These are phyloP conservation scores for Nephotettix cincticeps DNA, from an alignment of 1,140 invertebrate genomes.

Conservation along the genomic window DNA sequence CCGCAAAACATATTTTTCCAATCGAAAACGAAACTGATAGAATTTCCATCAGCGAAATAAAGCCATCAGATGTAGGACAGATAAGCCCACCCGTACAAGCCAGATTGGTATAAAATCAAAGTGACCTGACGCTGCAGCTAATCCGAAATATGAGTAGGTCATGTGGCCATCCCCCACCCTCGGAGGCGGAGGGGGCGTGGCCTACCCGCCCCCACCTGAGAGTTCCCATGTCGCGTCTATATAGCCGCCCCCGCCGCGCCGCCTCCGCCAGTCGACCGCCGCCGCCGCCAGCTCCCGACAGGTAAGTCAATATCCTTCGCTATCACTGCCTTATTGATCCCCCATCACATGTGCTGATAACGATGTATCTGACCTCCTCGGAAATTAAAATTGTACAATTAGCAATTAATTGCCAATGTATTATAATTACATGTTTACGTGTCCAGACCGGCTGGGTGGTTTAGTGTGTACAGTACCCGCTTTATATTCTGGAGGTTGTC, in stretches of 20 bases:
- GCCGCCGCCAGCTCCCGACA: not conserved
- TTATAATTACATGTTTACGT: no score
- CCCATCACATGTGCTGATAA: no score
- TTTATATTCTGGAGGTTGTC: no score
- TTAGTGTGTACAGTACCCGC: no score
- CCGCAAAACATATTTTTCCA: not conserved
- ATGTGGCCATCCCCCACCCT: not conserved
- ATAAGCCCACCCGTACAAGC: slow-evolving; percentile 2
- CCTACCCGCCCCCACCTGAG: not conserved
- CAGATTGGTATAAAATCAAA: slow-evolving; percentile 10
- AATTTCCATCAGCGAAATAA: not conserved
- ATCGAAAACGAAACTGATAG: no score
- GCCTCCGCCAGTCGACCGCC: not conserved
- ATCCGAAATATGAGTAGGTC: slow-evolving; percentile 18
- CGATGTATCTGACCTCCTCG: no score
- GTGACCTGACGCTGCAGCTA: not conserved
- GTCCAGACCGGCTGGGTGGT: no score
- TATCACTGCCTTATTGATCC: slow-evolving; percentile 19
- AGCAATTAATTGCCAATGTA: no score
- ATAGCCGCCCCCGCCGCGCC: not conserved
- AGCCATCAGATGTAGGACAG: not conserved
- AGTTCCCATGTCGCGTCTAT: slow-evolving; percentile 15
- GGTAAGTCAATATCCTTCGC: slow-evolving; percentile 7
- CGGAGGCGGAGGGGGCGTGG: not conserved
- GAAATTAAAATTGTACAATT: no score